A percentile compares a stretch with the other conserved stretches of the same genome.
Conservation (phyloP, 2,888 invertebrate species). For the Apotomis betuletana region DNA sequence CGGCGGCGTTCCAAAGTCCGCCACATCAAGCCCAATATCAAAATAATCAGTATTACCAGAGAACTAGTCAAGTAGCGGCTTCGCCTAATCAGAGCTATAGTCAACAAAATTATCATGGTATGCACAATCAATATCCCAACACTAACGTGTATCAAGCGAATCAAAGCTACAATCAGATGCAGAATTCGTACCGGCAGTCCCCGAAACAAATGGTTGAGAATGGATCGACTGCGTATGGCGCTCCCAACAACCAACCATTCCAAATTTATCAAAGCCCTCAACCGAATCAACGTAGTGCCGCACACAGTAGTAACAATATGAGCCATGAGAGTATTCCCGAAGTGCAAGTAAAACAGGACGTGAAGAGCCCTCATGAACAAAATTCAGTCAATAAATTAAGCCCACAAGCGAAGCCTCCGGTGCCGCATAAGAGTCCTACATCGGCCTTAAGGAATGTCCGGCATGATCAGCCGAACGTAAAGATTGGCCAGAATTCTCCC, state of each 20-base stretch:
- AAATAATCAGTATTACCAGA: slow-evolving; percentile 73
- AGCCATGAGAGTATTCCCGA: slow-evolving; percentile 57
- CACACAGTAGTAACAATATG: slow-evolving; percentile 53
- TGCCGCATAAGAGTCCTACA: slow-evolving; percentile 68
- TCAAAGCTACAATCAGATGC: slow-evolving; percentile 66
- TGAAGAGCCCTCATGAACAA: slow-evolving; percentile 55
- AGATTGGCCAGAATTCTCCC: slow-evolving; percentile 71
- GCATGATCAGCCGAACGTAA: slow-evolving; percentile 75
- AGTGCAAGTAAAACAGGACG: slow-evolving; percentile 58
- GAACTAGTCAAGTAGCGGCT: slow-evolving; percentile 60
- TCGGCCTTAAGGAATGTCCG: slow-evolving; percentile 74
- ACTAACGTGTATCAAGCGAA: slow-evolving; percentile 63
- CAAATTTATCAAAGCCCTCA: slow-evolving; percentile 79
- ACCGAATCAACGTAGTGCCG: slow-evolving; percentile 52
- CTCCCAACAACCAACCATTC: slow-evolving; percentile 63
- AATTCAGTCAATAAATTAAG: slow-evolving; percentile 56
- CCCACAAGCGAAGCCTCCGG: slow-evolving; percentile 57
- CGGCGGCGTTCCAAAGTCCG: slow-evolving; percentile 70
- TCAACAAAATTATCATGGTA: slow-evolving; percentile 66
- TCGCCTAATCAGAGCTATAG: slow-evolving; percentile 62
- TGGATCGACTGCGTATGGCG: slow-evolving; percentile 57
- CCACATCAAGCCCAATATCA: slow-evolving; percentile 75
- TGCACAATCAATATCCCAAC: slow-evolving; percentile 68
- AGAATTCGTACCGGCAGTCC: slow-evolving; percentile 69
- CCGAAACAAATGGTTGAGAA: slow-evolving; percentile 64